phyloP scores from a whole-genome alignment of 2,797 vertebrate species.

The Eremophila alpestris region DNA sequence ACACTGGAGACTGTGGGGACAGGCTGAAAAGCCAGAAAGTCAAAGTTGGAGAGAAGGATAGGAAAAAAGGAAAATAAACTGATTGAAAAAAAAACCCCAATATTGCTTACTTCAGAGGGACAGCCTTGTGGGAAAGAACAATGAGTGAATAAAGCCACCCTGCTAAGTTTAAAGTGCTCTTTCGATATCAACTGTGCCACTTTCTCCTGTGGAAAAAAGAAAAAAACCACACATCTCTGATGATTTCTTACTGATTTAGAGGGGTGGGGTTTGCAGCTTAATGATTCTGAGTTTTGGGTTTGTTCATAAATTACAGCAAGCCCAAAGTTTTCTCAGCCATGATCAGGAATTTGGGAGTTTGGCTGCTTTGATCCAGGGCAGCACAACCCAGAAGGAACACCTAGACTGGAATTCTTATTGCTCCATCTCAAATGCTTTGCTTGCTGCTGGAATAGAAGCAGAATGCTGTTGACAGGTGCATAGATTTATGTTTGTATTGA shows the following conservation, averaged over 20 bases:
- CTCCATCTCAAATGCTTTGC: neutral
- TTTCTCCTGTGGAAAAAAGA: neutral
- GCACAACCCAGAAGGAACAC: neutral
- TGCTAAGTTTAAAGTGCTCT: conserved; percentile 28
- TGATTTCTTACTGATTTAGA: neutral
- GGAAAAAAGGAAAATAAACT: neutral
- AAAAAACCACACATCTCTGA: neutral
- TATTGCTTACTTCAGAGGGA: neutral
- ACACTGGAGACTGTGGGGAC: neutral
- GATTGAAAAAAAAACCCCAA: neutral
- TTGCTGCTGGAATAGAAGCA: neutral
- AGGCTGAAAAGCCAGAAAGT: neutral
- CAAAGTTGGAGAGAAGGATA: neutral
- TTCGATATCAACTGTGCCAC: neutral
- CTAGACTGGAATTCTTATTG: neutral
- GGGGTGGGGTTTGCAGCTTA: neutral
- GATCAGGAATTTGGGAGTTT: neutral
- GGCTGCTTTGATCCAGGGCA: neutral
- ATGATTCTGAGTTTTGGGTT: neutral
- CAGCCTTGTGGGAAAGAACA: neutral
- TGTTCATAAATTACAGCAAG: neutral
- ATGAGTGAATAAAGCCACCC: conserved; percentile 16
- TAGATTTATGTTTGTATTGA: conserved; percentile 4
- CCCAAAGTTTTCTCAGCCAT: neutral
- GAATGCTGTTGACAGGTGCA: neutral